These are phyloP conservation scores for Caenorhabditis doughertyi DNA, from an alignment of 2,888 invertebrate genomes.

Conservation along the genomic window DNA sequence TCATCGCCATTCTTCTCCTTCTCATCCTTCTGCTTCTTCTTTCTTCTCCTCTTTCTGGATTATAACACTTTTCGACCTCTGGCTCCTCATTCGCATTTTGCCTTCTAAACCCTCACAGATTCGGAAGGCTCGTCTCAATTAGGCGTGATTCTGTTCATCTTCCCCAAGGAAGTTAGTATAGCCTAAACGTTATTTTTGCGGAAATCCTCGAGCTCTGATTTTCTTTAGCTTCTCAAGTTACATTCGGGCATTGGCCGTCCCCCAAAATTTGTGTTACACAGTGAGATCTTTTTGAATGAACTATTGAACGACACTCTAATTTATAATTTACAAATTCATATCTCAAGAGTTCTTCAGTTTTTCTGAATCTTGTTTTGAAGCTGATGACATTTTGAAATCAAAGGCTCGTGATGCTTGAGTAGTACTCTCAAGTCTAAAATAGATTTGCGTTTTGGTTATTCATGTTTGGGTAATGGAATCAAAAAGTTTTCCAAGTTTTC, in stretches of 20 bases:
- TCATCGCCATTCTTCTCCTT: neutral
- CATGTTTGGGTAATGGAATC: conserved; percentile 41
- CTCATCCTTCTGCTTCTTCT: neutral
- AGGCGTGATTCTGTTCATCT: conserved; percentile 56
- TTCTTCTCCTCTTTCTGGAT: neutral
- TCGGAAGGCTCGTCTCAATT: conserved; percentile 46
- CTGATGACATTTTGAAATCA: neutral
- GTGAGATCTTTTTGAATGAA: neutral
- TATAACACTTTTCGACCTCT: conserved; percentile 43
- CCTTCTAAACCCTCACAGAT: conserved; percentile 13
- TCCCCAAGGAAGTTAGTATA: conserved; percentile 39
- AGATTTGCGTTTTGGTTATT: conserved; percentile 27
- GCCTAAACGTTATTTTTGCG: conserved; percentile 43
- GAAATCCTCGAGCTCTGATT: conserved; percentile 32
- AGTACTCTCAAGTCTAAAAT: conserved; percentile 1
- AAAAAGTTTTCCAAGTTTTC: conserved; percentile 36
- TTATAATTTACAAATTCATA: neutral
- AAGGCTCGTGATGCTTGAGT: neutral
- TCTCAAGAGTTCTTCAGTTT: conserved; percentile 20
- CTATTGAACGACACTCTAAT: conserved; percentile 30
- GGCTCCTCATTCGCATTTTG: neutral
- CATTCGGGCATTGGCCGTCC: conserved; percentile 1
- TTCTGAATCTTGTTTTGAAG: neutral
- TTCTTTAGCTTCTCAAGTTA: conserved; percentile 32
- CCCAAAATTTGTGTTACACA: conserved; percentile 31